Conservation (phyloP, 2,113 vertebrate species). For the Tragelaphus scriptus region DNA sequence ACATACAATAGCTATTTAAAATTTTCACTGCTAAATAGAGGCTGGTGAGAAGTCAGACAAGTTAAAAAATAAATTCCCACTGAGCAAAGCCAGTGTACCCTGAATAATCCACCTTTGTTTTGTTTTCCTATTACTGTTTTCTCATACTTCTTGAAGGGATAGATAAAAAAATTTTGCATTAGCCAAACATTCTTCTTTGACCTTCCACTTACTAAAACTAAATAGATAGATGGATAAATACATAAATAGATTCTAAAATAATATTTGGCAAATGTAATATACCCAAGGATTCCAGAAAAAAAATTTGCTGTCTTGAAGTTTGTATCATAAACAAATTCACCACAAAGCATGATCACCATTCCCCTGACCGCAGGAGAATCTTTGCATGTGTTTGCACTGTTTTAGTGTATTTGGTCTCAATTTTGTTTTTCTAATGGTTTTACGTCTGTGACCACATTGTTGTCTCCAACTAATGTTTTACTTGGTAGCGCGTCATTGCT, state of each 20-base stretch:
- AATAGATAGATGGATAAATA: neutral
- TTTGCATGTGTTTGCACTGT: neutral
- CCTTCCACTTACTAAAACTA: neutral
- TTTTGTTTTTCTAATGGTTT: conserved; percentile 32
- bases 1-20: neutral
- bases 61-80: neutral
- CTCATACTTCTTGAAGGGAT: neutral
- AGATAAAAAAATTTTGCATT: neutral
- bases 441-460: conserved; percentile 22
- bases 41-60: neutral
- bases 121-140: neutral
- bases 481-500: conserved; percentile 32
- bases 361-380: neutral
- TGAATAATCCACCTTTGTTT: neutral
- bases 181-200: neutral
- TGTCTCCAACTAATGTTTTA: neutral
- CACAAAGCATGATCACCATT: neutral
- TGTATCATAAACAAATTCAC: neutral
- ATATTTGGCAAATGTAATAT: neutral
- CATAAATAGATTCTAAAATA: neutral
- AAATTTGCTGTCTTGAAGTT: neutral
- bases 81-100: neutral
- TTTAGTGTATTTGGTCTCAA: neutral
- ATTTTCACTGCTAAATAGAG: neutral
- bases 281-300: neutral